Percentiles rank a stretch among this genome's conserved stretches.
These are phyloP conservation scores for Poeciliopsis presidionis DNA, from an alignment of 2,797 vertebrate genomes.

Conservation along the genomic window DNA sequence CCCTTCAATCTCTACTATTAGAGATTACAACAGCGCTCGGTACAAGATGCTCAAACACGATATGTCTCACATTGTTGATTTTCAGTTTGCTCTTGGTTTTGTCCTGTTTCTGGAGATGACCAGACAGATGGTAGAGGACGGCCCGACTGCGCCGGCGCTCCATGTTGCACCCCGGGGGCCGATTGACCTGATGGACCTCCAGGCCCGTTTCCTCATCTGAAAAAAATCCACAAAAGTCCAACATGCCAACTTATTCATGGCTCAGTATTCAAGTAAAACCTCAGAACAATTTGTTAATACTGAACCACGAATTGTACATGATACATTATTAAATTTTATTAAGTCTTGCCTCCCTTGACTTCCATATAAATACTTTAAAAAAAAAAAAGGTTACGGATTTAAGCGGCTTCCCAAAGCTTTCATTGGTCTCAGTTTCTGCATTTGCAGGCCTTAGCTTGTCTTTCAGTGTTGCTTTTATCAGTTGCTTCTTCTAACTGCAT, in stretches of 20 bases:
- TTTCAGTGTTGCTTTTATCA: background rate
- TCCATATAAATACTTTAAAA: background rate
- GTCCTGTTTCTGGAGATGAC: conserved; percentile 87
- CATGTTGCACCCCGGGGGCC: conserved; percentile 76
- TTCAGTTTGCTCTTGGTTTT: conserved; percentile 85
- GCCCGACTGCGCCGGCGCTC: conserved; percentile 84
- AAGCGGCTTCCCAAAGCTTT: background rate
- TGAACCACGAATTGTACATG: background rate
- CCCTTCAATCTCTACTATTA: background rate
- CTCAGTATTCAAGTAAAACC: background rate
- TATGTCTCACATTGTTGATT: conserved; percentile 82
- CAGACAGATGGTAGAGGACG: conserved; percentile 87
- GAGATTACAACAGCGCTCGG: background rate
- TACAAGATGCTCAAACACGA: background rate
- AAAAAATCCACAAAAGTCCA: conserved; percentile 1
- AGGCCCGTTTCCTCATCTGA: conserved; percentile 80
- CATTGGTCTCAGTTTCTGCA: background rate
- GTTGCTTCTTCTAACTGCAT: background rate
- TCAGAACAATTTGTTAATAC: background rate
- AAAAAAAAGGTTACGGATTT: background rate
- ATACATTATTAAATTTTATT: background rate
- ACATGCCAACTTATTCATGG: background rate
- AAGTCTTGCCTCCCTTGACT: background rate
- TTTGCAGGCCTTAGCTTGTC: background rate
- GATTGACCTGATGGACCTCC: conserved; percentile 77